Percentiles rank a stretch among this genome's conserved stretches.
Evolutionary conservation across 2,113 vertebrate genomes (phyloP).

Genomic region (Paedocypris sp.): DNA sequence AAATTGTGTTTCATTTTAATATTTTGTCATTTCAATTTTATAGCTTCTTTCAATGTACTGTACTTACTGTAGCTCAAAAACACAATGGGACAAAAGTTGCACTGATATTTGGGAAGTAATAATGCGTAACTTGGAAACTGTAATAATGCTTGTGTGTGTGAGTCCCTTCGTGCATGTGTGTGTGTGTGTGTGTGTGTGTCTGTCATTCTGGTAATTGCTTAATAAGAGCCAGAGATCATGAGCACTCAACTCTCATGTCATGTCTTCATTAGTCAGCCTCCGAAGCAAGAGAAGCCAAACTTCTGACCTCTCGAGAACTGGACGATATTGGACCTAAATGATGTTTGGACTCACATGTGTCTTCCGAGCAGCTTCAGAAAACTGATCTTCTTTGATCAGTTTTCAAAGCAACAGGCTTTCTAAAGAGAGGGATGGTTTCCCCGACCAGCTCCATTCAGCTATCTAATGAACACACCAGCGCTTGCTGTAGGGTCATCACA

Average conservation of each 20-base stretch:
- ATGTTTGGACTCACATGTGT: conserved; percentile 51
- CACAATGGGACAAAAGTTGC: too few relatives aligned
- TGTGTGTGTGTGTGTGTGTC: background rate
- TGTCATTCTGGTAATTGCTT: conserved; percentile 43
- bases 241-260: conserved; percentile 45
- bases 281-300: conserved; percentile 45
- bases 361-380: conserved; percentile 29
- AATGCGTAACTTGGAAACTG: too few relatives aligned
- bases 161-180: too few relatives aligned
- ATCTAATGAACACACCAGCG: conserved; percentile 33
- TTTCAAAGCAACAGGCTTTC: conserved; percentile 49
- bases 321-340: conserved; percentile 57
- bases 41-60: background rate
- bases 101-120: too few relatives aligned
- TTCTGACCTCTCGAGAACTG: conserved; percentile 47
- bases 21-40: background rate
- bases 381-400: conserved; percentile 65
- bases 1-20: background rate
- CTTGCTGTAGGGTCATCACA: conserved; percentile 12
- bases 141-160: too few relatives aligned
- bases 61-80: too few relatives aligned
- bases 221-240: conserved; percentile 33
- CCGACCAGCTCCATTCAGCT: conserved; percentile 21
- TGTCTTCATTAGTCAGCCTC: conserved; percentile 52
- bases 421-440: conserved; percentile 18